Evolutionary conservation across 2,113 vertebrate genomes (phyloP), one percentile per base, ranked within the genome.

Genomic region (Hymenochirus boettgeri): DNA sequence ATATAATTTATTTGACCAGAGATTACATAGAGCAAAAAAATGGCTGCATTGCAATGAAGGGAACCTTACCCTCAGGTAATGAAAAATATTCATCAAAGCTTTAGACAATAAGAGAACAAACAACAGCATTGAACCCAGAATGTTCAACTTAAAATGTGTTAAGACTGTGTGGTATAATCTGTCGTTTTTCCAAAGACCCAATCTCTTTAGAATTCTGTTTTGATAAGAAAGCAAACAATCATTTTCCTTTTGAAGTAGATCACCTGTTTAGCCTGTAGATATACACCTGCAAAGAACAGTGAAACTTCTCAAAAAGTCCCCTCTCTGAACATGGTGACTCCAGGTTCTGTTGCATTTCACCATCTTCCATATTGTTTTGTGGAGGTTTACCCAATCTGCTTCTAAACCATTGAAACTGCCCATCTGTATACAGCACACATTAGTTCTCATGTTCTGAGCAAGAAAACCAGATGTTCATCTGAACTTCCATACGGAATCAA

Each of bases 381-480:
- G n/a, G n/a, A n/a, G n/a, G n/a, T n/a, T n/a, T n/a, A n/a, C n/a
- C n/a, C n/a, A n/a, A n/a, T n/a, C n/a, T n/a, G n/a, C n/a, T n/a
- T n/a, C n/a, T n/a, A n/a, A n/a, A n/a, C n/a, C n/a, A n/a, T n/a
- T n/a, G n/a, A n/a, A n/a, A 45, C 56, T 33, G 22, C 29, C 48
- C 46, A 15, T n/a, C 8, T 35, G n/a, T n/a, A n/a, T n/a, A 25
- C 63, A 65, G 54, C 64, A 45, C 65, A 17, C 56, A 67, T 53
- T 59, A 67, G 65, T 67, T 67, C 56, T 67, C 65, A 67, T 67
- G 65, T 67, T n/a, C 65, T 67, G 47, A 52, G 39, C 56, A 47
- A 31, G 5, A 19, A 13, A 42, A 60, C 47, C 65, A 67, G 65
- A 67, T 67, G 65, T 67, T 58, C 56, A 33, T 33, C 29, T 67